Conservation (phyloP, 2,888 invertebrate species). For the Lithosia quadra region DNA sequence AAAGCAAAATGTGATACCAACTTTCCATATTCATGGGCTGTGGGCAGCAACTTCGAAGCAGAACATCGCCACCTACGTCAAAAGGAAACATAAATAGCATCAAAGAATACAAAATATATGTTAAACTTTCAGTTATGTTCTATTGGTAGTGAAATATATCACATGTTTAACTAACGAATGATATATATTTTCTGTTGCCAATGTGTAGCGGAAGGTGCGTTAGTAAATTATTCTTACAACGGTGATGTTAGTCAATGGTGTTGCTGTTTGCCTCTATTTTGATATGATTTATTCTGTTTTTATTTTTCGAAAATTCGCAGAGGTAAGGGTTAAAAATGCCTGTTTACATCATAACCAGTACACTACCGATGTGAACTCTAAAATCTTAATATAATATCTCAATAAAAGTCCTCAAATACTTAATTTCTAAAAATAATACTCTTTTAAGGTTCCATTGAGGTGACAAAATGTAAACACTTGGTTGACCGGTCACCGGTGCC, state of each 20-base stretch:
- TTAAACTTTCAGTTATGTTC: constrained; percentile 34
- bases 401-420: no score
- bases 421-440: no score
- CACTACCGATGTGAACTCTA: no score
- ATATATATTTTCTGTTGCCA: constrained; percentile 37
- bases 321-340: neutral
- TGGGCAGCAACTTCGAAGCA: constrained; percentile 25
- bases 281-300: neutral
- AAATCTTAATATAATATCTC: no score
- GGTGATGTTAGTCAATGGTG: constrained; percentile 14
- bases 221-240: constrained; percentile 27
- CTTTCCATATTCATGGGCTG: constrained; percentile 24
- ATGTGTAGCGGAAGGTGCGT: constrained; percentile 32
- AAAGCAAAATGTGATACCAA: constrained; percentile 20
- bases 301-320: neutral
- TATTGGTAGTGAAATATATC: constrained; percentile 38
- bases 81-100: constrained; percentile 39
- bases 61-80: constrained; percentile 29
- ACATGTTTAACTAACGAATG: constrained; percentile 33
- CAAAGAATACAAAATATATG: constrained; percentile 45
- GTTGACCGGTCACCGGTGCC: neutral
- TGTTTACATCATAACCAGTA: neutral
- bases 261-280: neutral
- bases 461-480: neutral
- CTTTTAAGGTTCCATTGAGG: no score